A percentile compares a stretch with the other conserved stretches of the same genome.
phyloP scores from a whole-genome alignment of 2,888 invertebrate species.

The Clitarchus hookeri region DNA sequence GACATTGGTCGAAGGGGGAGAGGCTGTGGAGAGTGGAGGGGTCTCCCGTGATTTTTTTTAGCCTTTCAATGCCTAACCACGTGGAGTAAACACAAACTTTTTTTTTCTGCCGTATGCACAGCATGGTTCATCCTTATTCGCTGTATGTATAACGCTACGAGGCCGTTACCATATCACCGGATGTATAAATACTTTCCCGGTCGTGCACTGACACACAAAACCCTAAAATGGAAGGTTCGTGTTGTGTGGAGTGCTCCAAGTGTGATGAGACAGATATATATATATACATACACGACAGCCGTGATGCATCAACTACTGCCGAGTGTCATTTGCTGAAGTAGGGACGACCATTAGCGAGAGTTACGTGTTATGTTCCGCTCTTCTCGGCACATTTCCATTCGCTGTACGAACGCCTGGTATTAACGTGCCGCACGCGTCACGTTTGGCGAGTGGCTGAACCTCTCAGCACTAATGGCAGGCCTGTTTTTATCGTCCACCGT shows the following conservation, averaged over 20 bases:
- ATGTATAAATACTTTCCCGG: background rate
- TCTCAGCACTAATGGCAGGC: too few relatives aligned
- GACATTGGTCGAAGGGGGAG: too few relatives aligned
- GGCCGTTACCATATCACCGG: background rate
- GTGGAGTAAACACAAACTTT: too few relatives aligned
- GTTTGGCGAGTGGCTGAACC: too few relatives aligned
- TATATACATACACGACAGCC: background rate
- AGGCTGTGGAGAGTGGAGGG: too few relatives aligned
- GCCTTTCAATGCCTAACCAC: too few relatives aligned
- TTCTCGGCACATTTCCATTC: background rate
- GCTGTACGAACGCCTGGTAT: background rate
- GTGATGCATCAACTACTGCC: background rate
- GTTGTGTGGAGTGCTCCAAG: background rate
- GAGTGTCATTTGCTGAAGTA: background rate
- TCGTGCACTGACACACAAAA: background rate
- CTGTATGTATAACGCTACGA: too few relatives aligned
- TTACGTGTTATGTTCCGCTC: background rate
- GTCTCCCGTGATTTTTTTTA: too few relatives aligned
- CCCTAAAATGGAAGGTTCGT: background rate
- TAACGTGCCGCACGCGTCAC: too few relatives aligned
- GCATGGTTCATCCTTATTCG: too few relatives aligned
- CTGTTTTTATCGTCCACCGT: too few relatives aligned
- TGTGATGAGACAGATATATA: background rate
- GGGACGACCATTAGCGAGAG: background rate
- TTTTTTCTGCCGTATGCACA: too few relatives aligned